Base-by-base conservation (phyloP, 2,888 invertebrate species). In the Campaea margaritaria region DNA sequence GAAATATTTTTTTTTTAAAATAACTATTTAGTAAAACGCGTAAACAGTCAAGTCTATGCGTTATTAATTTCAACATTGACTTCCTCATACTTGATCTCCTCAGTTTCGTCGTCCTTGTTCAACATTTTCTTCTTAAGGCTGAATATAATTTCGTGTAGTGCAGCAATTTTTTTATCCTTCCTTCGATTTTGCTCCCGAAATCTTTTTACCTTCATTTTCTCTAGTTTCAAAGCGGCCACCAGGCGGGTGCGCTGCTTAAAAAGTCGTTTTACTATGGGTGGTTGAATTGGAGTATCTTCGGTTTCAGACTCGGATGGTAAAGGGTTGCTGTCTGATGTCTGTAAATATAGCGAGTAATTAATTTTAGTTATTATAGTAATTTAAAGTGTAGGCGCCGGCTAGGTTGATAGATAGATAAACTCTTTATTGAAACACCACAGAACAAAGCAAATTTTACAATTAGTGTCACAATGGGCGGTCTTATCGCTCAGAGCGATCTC, bases 161-260 rank as follows among this genome's bases (percentile, higher is more conserved):
- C 13, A 28, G 50, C 45, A 11, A 57, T 57, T 34, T 57, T 57
- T 12, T 39, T 57, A 21, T 45, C 56, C 31, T 57, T 57, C 13
- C 56, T 57, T 2, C 56, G 49, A n/a, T 57, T 57, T 50, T 57
- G 56, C 44, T 57, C 56, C 12, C 56, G 14, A 21, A 57, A 57
- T 15, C 50, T 44, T 28, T 57, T 57, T 2, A 57, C 56, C 28
- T 57, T 57, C 56, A 57, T 39, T 45, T 57, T 57, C 45, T 57
- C 56, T 5, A 57, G 39, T 45, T 57, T 57, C 12, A 57, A 39
- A 0, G 56, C 56, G 8, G 49, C 50, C 13, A 57, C 9, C 44
- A 57, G 43, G 10, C 56, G 56, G 10, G 13, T 39, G 13, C 50
- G 49, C 31, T 57, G 56, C 36, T 45, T 57, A 12, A 41, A 12